Percentiles rank a stretch among this genome's conserved stretches.
Evolutionary conservation across 1,140 invertebrate genomes (phyloP).

Genomic region (Zaprionus africanus): DNA sequence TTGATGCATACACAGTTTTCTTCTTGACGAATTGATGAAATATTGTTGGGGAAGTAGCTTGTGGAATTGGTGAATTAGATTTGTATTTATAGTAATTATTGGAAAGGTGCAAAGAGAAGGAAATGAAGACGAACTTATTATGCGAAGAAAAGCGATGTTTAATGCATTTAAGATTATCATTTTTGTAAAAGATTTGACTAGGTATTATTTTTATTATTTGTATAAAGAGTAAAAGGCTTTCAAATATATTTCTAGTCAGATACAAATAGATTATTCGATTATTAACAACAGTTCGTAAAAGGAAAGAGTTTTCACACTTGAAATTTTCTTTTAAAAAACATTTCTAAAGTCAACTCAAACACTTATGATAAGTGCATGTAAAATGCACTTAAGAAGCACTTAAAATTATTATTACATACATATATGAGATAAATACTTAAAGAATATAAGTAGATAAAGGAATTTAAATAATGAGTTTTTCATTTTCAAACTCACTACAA

Average conservation of each 20-base stretch:
- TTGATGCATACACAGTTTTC: slow-evolving; percentile 15
- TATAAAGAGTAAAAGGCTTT: too few relatives aligned
- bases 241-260: too few relatives aligned
- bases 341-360: background rate
- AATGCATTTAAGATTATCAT: background rate
- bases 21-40: slow-evolving; percentile 43
- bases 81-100: background rate
- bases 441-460: too few relatives aligned
- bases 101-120: background rate
- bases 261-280: background rate
- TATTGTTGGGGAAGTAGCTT: background rate
- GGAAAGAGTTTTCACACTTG: background rate
- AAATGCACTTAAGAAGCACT: background rate
- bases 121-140: background rate
- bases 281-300: background rate
- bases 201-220: too few relatives aligned
- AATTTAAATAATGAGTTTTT: too few relatives aligned
- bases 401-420: too few relatives aligned
- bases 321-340: background rate
- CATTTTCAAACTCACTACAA: too few relatives aligned
- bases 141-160: background rate
- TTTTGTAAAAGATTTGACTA: background rate
- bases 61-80: background rate
- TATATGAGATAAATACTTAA: too few relatives aligned
- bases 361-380: background rate